Conservation (phyloP, 2,797 vertebrate genomes). For the Eupleurogrammus muticus region DNA sequence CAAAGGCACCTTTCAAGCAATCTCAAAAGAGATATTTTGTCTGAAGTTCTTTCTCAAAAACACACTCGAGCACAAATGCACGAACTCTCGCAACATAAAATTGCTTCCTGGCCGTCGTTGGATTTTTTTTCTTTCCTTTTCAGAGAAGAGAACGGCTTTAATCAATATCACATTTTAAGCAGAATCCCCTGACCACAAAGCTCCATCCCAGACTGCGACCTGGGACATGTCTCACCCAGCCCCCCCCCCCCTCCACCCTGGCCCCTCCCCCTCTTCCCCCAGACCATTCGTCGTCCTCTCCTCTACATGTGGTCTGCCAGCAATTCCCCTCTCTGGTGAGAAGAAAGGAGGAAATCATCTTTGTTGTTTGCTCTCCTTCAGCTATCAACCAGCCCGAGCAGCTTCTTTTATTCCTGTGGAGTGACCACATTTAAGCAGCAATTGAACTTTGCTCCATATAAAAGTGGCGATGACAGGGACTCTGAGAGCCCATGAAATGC, state of each 20-base stretch:
- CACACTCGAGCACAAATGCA: conserved; percentile 4
- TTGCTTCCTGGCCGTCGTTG: conserved; percentile 11
- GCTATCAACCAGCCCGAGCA: conserved; percentile 24
- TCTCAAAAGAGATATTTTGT: background rate
- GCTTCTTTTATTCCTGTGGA: conserved; percentile 23
- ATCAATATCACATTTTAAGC: conserved; percentile 44
- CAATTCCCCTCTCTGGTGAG: conserved; percentile 27
- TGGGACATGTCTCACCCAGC: conserved; percentile 18
- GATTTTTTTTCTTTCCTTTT: background rate
- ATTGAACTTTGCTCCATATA: conserved; percentile 18
- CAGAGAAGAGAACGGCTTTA: conserved; percentile 12
- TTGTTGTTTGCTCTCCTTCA: conserved; percentile 50
- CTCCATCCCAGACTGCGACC: conserved; percentile 38
- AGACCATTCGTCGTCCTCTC: conserved; percentile 17
- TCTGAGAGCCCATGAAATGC: conserved; percentile 32
- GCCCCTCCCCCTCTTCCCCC: background rate
- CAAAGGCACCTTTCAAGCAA: background rate
- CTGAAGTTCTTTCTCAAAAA: background rate
- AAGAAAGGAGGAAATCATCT: conserved; percentile 39
- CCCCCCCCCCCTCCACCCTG: background rate
- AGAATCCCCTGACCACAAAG: conserved; percentile 41
- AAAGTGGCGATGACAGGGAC: conserved; percentile 19
- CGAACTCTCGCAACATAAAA: conserved; percentile 30
- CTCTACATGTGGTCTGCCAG: conserved; percentile 55
- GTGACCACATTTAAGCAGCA: conserved; percentile 44